Evolutionary conservation across 2,797 vertebrate genomes (phyloP).

Genomic region (Myripristis jacobus): DNA sequence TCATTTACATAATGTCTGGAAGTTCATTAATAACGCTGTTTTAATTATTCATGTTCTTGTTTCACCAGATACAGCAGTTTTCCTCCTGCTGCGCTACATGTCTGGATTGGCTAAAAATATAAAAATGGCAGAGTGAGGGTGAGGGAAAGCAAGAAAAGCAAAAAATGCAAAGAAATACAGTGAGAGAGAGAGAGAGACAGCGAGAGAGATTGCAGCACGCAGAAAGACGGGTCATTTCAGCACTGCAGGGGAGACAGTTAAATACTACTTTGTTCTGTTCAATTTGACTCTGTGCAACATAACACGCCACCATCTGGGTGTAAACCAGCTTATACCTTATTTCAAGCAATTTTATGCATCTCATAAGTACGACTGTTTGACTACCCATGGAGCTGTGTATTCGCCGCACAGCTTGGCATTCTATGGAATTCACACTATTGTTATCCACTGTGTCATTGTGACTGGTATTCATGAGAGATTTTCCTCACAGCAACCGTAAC

Average conservation of each 20-base stretch:
- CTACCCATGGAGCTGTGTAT: constrained; percentile 59
- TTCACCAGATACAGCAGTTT: constrained; percentile 90
- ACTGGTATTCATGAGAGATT: constrained; percentile 24
- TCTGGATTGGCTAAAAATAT: constrained; percentile 85
- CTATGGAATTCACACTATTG: constrained; percentile 52
- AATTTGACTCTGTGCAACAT: constrained; percentile 72
- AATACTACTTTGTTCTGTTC: constrained; percentile 79
- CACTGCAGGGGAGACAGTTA: constrained; percentile 78
- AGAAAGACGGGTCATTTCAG: constrained; percentile 80
- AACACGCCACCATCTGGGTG: constrained; percentile 64
- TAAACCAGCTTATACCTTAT: constrained; percentile 72
- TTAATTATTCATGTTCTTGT: constrained; percentile 95
- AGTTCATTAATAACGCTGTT: constrained; percentile 92
- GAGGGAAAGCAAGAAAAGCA: constrained; percentile 57
- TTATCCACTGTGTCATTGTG: constrained; percentile 49
- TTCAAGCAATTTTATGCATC: constrained; percentile 64
- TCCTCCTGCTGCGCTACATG: constrained; percentile 86
- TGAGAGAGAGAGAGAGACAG: constrained; percentile 71
- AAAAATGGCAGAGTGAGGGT: constrained; percentile 36
- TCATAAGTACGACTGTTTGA: constrained; percentile 66
- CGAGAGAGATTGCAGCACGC: constrained; percentile 79
- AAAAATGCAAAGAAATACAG: constrained; percentile 64
- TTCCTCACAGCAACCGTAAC: not conserved
- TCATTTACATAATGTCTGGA: constrained; percentile 93
- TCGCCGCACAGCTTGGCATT: constrained; percentile 61